These are phyloP conservation scores for Benitochromis conjunctus DNA, from an alignment of 2,113 vertebrate species.

Conservation along the genomic window DNA sequence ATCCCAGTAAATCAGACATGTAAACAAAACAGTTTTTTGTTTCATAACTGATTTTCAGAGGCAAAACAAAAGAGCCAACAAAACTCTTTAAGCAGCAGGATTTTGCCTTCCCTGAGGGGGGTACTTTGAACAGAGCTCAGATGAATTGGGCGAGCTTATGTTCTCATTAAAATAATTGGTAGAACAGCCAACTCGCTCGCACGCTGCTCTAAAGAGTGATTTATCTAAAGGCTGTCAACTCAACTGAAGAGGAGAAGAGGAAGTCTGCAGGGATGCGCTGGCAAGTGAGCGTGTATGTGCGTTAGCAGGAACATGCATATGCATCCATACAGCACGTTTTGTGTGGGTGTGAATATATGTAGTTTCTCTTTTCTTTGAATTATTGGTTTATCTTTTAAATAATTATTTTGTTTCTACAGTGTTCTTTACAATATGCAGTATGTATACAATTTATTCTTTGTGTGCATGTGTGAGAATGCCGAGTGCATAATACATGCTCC, in stretches of 20 bases:
- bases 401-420: background rate
- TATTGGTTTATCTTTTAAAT: background rate
- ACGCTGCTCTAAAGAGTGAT: slow-evolving; percentile 35
- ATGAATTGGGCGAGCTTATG: slow-evolving; percentile 58
- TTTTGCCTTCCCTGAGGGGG: slow-evolving; percentile 53
- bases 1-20: slow-evolving; percentile 31
- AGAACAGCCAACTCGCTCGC: slow-evolving; percentile 39
- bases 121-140: slow-evolving; percentile 39
- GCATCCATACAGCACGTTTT: background rate
- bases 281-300: background rate
- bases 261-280: background rate
- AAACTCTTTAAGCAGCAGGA: slow-evolving; percentile 51
- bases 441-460: background rate
- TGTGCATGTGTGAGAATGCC: background rate
- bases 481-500: background rate
- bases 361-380: background rate
- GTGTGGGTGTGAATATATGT: background rate
- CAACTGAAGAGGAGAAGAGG: slow-evolving; percentile 13
- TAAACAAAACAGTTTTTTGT: slow-evolving; percentile 40
- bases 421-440: background rate
- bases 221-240: slow-evolving; percentile 50
- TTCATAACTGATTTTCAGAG: slow-evolving; percentile 20
- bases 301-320: background rate
- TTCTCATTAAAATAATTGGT: slow-evolving; percentile 67
- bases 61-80: slow-evolving; percentile 44